Conservation (phyloP, 2,113 vertebrate species). For the Triplophysa tibetana region DNA sequence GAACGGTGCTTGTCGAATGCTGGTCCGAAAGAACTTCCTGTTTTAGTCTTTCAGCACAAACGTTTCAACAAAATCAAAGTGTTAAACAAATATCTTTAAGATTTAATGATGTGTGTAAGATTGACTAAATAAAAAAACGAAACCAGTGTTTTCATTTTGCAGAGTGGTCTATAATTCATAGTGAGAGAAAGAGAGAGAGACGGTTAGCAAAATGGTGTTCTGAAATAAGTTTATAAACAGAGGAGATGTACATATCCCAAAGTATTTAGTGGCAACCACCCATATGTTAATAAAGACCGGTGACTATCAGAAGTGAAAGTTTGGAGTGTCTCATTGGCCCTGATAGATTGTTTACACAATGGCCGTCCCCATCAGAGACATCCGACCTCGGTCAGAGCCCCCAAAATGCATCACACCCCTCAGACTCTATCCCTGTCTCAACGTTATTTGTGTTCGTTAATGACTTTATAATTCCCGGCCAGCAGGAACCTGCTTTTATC, state of each 20-base stretch:
- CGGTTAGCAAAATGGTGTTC: no score
- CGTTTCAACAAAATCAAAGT: no score
- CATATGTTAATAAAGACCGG: neutral
- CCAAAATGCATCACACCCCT: slow-evolving; percentile 1
- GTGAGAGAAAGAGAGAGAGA: no score
- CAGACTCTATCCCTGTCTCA: slow-evolving; percentile 71
- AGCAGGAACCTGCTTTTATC: slow-evolving; percentile 85
- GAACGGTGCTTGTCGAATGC: no score
- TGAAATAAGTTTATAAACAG: no score
- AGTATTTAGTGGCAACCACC: slow-evolving; percentile 1
- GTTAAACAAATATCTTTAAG: no score
- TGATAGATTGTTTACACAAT: slow-evolving; percentile 35
- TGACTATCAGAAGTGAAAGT: neutral
- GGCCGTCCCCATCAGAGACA: neutral
- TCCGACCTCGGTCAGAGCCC: slow-evolving; percentile 31
- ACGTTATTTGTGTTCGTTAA: slow-evolving; percentile 82
- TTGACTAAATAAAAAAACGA: no score
- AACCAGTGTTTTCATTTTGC: no score
- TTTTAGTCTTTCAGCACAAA: no score
- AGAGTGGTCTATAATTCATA: no score
- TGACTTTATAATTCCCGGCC: slow-evolving; percentile 81
- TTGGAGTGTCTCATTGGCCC: slow-evolving; percentile 16
- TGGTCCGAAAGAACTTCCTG: no score
- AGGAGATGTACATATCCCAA: neutral
- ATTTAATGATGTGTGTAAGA: no score